Evolutionary conservation across 2,113 vertebrate genomes (phyloP).

Genomic region (Hippocampus comes): DNA sequence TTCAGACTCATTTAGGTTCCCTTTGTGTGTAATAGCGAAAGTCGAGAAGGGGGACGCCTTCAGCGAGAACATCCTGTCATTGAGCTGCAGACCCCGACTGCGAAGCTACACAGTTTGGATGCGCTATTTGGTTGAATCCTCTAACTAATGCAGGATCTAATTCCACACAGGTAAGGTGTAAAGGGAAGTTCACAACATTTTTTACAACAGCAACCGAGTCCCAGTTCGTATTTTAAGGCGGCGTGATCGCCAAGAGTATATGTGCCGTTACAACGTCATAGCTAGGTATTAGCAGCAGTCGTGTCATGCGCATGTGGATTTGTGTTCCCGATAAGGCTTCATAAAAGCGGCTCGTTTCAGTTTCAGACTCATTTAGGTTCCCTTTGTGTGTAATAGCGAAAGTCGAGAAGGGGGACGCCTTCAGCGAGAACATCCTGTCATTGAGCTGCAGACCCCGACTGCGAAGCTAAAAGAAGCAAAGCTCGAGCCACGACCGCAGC

Average conservation of each 20-base stretch:
- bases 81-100: not conserved
- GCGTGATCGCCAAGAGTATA: not conserved
- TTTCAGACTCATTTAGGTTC: not conserved
- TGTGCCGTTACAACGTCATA: not conserved
- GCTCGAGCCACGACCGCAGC: not conserved
- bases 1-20: not conserved
- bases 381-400: not conserved
- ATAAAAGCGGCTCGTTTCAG: not conserved
- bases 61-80: not conserved
- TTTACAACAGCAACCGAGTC: not conserved
- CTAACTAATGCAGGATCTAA: not conserved
- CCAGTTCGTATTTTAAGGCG: not conserved
- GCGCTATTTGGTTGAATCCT: too few relatives aligned
- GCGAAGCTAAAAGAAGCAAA: not conserved
- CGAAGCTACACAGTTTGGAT: not conserved
- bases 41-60: not conserved
- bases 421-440: not conserved
- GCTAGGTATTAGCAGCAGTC: not conserved
- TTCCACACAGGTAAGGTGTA: not conserved
- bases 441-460: not conserved
- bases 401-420: not conserved
- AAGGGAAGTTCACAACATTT: not conserved
- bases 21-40: not conserved
- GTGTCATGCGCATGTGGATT: not conserved
- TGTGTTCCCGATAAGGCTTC: not conserved